Evolutionary conservation across 2,797 vertebrate genomes (phyloP), one percentile per base, ranked within the genome.

Genomic region (Tamandua tetradactyla): DNA sequence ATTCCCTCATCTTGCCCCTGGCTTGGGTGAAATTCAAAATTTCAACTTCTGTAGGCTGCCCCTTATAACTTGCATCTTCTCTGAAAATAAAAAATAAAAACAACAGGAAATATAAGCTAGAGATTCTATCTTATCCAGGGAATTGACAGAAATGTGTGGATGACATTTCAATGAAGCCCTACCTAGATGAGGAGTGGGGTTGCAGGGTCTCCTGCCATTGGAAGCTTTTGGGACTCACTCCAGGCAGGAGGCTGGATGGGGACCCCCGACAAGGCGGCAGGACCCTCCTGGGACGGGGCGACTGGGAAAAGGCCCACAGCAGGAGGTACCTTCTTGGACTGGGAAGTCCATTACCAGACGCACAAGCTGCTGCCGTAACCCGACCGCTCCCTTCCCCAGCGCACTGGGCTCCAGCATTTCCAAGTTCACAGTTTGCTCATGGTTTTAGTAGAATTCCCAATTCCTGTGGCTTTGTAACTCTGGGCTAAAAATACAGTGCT

Each of bases 401-500:
- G 52, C 49, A 66, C 37, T n/a, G 72, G 44, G 80, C 62, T 81
- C n/a, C n/a, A n/a, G n/a, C n/a, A n/a, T n/a, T n/a, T 52, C 52
- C 76, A 79, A 80, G 55, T 5, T 44, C 52, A 93, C 35, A 64
- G 18, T 80, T 82, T 23, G n/a, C 59, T 55, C 35, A 13, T 42
- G 89, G 23, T 37, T 93, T 90, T 13, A 47, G 37, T 91, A 42
- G 91, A 14, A 93, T 78, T 49, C 95, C 82, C 81, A 42, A 14
- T 89, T 96, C 62, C 93, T 47, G 68, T 42, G 20, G 91, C 25
- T 95, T 90, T 37, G 40, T 61, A 59, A 80, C 32, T 85, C 22
- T 76, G 64, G 66, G 64, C 7, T 75, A 96, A 96, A 93, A 87
- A 97, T 87, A 94, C 40, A 59, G 57, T 69, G 78, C 89, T 1